These are phyloP conservation scores for Drosophila sechellia DNA, from an alignment of 1,140 invertebrate genomes.

Conservation along the genomic window DNA sequence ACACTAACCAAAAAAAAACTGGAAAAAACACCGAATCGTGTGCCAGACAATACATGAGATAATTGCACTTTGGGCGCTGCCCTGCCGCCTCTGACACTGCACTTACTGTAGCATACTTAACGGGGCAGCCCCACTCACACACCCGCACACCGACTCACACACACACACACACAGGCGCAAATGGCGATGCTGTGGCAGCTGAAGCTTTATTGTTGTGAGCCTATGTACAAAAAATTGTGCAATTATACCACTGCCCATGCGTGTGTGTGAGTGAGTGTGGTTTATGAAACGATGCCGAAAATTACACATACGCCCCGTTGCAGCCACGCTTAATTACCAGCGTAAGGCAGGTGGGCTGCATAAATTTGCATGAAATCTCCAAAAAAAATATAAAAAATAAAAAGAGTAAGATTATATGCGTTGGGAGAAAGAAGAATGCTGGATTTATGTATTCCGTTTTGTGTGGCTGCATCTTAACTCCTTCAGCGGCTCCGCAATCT, in stretches of 20 bases:
- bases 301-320: constrained; percentile 81
- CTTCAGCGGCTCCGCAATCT: constrained; percentile 42
- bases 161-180: constrained; percentile 20
- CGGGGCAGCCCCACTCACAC: constrained; percentile 39
- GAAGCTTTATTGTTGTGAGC: constrained; percentile 72
- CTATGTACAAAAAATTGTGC: constrained; percentile 72
- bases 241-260: constrained; percentile 51
- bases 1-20: no score
- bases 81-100: constrained; percentile 74
- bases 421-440: constrained; percentile 38
- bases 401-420: constrained; percentile 11
- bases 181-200: constrained; percentile 38
- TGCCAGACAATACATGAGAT: constrained; percentile 80
- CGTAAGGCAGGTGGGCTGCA: constrained; percentile 42
- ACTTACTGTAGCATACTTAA: constrained; percentile 83
- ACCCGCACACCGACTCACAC: background rate
- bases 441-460: constrained; percentile 60
- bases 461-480: constrained; percentile 65
- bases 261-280: constrained; percentile 33
- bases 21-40: constrained; percentile 46
- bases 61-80: constrained; percentile 78
- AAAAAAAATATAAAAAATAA: constrained; percentile 31
- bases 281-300: constrained; percentile 82
- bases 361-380: constrained; percentile 74
- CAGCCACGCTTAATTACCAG: constrained; percentile 77